phyloP scores from a whole-genome alignment of 2,888 invertebrate genomes.

The Chydorus sphaericus region DNA sequence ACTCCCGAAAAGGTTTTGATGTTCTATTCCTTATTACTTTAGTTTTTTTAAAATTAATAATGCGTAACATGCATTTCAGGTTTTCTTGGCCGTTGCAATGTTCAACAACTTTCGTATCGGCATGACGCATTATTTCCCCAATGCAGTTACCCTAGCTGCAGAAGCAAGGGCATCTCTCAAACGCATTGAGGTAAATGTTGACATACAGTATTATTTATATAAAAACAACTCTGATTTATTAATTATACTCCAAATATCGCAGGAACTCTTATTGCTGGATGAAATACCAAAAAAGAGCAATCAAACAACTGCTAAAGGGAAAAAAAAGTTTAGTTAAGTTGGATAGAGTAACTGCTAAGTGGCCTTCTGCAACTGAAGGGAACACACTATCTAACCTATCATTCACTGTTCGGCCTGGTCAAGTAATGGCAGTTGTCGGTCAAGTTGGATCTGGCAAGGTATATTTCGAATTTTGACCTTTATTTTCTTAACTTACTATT shows the following conservation, averaged over 20 bases:
- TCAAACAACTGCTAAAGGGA: too few species aligned
- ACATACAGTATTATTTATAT: too few species aligned
- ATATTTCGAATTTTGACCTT: too few species aligned
- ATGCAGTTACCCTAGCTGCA: constrained; percentile 62
- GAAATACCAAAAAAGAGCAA: too few species aligned
- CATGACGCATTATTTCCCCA: constrained; percentile 66
- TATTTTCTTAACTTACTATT: too few species aligned
- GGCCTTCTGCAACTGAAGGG: background rate
- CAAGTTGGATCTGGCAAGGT: constrained; percentile 62
- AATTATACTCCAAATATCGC: too few species aligned
- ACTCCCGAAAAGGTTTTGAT: constrained; percentile 27
- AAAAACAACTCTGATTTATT: too few species aligned
- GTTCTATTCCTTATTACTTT: constrained; percentile 24
- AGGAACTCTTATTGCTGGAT: constrained; percentile 20
- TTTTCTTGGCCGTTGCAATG: constrained; percentile 78
- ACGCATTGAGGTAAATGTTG: too few species aligned
- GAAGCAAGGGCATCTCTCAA: constrained; percentile 61
- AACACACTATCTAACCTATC: constrained; percentile 2
- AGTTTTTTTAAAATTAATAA: constrained; percentile 15
- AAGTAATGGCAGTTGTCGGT: constrained; percentile 50
- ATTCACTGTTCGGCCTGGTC: constrained; percentile 1
- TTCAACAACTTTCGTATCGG: constrained; percentile 55
- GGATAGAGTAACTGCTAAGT: constrained; percentile 8
- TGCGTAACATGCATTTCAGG: constrained; percentile 25
- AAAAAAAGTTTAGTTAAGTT: too few species aligned